Evolutionary conservation across 2,797 vertebrate genomes (phyloP).

Genomic region (Emydoidea blandingii): DNA sequence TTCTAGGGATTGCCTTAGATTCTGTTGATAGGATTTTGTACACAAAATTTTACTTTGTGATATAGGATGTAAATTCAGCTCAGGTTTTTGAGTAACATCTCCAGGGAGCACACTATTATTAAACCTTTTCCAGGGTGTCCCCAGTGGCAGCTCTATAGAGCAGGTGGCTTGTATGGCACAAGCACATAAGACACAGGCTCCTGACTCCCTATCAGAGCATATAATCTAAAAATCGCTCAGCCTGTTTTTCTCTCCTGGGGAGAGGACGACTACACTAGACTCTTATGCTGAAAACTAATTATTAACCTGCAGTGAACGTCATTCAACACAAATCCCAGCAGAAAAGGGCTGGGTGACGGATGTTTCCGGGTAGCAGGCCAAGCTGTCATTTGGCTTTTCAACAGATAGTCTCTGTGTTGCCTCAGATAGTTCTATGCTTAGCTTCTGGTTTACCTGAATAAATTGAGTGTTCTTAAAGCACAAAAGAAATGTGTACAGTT

Average conservation of each 20-base stretch:
- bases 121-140: conserved; percentile 72
- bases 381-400: conserved; percentile 73
- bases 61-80: conserved; percentile 63
- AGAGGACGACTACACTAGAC: conserved; percentile 60
- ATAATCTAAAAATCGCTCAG: conserved; percentile 79
- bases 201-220: conserved; percentile 61
- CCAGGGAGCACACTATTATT: conserved; percentile 68
- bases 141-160: conserved; percentile 70
- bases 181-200: conserved; percentile 10
- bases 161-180: conserved; percentile 76
- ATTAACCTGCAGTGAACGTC: conserved; percentile 77
- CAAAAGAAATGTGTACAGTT: neutral
- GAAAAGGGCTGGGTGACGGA: conserved; percentile 73
- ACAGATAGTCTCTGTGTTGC: conserved; percentile 49
- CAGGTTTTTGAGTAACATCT: conserved; percentile 61
- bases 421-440: conserved; percentile 44
- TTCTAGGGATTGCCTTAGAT: conserved; percentile 2
- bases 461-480: conserved; percentile 35
- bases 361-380: conserved; percentile 73
- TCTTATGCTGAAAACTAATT: conserved; percentile 80
- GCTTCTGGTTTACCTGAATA: conserved; percentile 50
- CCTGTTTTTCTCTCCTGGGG: conserved; percentile 76
- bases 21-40: conserved; percentile 48
- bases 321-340: conserved; percentile 78
- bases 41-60: conserved; percentile 53